phyloP scores from a whole-genome alignment of 2,888 invertebrate genomes.

The Chironomus riparius region DNA sequence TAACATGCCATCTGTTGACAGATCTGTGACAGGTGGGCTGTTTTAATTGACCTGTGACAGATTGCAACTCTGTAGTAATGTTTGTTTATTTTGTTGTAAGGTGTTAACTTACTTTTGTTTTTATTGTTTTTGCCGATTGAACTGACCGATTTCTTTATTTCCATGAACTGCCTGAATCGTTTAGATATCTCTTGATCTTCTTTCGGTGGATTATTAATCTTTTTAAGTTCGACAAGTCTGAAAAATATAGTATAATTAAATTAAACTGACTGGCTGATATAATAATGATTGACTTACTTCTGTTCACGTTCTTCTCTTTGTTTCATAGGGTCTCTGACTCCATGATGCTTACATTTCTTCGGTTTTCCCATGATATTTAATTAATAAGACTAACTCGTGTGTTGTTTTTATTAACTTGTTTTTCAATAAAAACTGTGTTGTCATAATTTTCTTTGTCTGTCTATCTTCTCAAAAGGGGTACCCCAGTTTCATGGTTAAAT shows the following conservation, averaged over 20 bases:
- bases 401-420: too few relatives aligned
- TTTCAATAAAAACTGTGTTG: too few relatives aligned
- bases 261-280: neutral
- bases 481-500: too few relatives aligned
- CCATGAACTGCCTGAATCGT: conserved; percentile 56
- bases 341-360: conserved; percentile 52
- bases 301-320: conserved; percentile 55
- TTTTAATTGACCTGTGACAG: too few relatives aligned
- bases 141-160: conserved; percentile 46
- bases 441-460: too few relatives aligned
- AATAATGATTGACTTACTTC: conserved; percentile 45
- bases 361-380: conserved; percentile 43
- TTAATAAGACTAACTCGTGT: conserved; percentile 41
- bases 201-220: conserved; percentile 66
- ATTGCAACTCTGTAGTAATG: too few relatives aligned
- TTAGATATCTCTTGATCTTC: conserved; percentile 66
- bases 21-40: too few relatives aligned
- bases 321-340: conserved; percentile 65
- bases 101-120: conserved; percentile 24
- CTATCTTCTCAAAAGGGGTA: too few relatives aligned
- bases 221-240: conserved; percentile 58
- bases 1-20: too few relatives aligned
- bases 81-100: too few relatives aligned
- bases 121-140: conserved; percentile 37
- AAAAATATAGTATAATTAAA: conserved; percentile 31